Base-by-base conservation (phyloP, 1,140 invertebrate genomes). In the Bradynema listronoti region DNA sequence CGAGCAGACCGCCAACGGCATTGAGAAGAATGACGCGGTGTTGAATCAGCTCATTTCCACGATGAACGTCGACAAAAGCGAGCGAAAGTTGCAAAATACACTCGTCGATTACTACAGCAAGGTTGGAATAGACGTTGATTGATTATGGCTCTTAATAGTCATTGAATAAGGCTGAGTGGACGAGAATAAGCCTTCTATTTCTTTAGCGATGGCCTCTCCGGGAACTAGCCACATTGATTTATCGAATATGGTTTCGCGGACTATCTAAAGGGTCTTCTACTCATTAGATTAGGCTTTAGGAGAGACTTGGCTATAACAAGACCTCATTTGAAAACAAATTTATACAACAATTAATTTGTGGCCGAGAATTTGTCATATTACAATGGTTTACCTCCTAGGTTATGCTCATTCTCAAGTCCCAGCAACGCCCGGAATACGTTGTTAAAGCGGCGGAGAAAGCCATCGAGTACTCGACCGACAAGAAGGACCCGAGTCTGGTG, bases 351-450 rank as follows among this genome's bases (percentile, higher is more conserved):
- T 11, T 19, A 39, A 11, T 19, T 39, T 11, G 19, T 11, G 19
- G 11, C 19, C 11, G 36, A 39, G 19, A 39, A 39, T 11, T 39
- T 39, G 19, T 39, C 11, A 39, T 39, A 11, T 39, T n/a, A 49
- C 14, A 22, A 34, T 46, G 43, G 14, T 30, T 5, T 7, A 29
- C 16, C 5, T 32, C 50, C 24, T 24, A 61, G 59, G 30, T 61
- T 45, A 66, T 66, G 64, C 39, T 39, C 30, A 34, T 67, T 7
- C 71, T 65, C 61, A 62, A 69, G 29, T 27, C 25, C 19, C 68
- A 71, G 14, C 54, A 45, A 4, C 65, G 66, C 34, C 24, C 34
- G 19, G 43, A 55, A 16, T 66, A 65, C 52, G 65, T 67, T 22
- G 41, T 67, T 53, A n/a, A 34, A 27, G 41, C 61, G 9, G 65